phyloP scores from a whole-genome alignment of 2,797 vertebrate species.

The Echiichthys vipera region DNA sequence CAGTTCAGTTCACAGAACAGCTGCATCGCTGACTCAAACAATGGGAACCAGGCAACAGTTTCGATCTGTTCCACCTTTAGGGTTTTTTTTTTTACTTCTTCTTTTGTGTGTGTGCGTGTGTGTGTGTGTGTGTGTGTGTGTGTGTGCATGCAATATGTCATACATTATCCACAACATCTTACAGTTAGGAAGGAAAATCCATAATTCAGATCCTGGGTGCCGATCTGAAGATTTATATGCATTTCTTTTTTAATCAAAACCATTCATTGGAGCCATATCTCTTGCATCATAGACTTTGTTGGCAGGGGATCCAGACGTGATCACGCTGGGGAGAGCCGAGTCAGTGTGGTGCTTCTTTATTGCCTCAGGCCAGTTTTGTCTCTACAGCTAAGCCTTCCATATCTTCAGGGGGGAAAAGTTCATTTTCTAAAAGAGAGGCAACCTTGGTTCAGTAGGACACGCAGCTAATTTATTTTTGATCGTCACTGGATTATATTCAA shows the following conservation, averaged over 20 bases:
- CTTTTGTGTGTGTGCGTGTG: background rate
- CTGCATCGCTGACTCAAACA: constrained; percentile 35
- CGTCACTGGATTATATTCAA: constrained; percentile 59
- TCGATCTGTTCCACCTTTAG: constrained; percentile 23
- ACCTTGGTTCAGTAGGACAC: constrained; percentile 71
- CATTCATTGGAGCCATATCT: constrained; percentile 64
- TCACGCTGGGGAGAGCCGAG: constrained; percentile 72
- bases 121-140: too few species aligned
- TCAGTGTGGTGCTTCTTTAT: constrained; percentile 73
- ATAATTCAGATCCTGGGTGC: constrained; percentile 42
- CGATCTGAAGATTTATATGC: constrained; percentile 27
- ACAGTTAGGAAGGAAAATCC: constrained; percentile 31
- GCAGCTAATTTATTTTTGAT: constrained; percentile 63
- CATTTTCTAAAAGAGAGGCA: constrained; percentile 62
- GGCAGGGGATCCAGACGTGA: constrained; percentile 64
- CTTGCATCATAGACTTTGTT: constrained; percentile 74
- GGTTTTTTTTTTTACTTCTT: background rate
- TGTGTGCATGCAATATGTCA: constrained; percentile 1
- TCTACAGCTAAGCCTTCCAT: constrained; percentile 69
- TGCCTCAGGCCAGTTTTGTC: constrained; percentile 80
- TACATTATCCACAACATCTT: constrained; percentile 22
- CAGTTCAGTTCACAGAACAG: constrained; percentile 53
- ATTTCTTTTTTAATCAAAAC: constrained; percentile 62
- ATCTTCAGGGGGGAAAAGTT: constrained; percentile 78
- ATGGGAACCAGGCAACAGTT: constrained; percentile 18